Percentiles rank a stretch among this genome's conserved stretches.
These are phyloP conservation scores for Euplagia quadripunctaria DNA, from an alignment of 2,888 invertebrate species.

Conservation along the genomic window DNA sequence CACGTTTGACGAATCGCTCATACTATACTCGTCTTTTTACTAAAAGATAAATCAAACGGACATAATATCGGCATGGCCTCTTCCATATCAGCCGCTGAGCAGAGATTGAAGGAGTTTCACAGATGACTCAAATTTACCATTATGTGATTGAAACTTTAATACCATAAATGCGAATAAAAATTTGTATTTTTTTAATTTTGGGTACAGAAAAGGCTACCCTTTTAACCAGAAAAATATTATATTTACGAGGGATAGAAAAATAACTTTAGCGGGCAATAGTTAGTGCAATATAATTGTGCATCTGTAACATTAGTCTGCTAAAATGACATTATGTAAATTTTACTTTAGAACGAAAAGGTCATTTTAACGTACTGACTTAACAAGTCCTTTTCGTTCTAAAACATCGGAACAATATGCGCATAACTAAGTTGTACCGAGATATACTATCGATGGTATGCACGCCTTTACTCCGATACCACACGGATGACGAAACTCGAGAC, in stretches of 20 bases:
- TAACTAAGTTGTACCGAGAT: background rate
- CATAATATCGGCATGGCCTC: background rate
- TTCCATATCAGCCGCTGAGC: background rate
- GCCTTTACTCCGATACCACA: slow-evolving; percentile 16
- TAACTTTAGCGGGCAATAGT: background rate
- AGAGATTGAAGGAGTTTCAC: background rate
- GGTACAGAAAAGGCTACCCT: too few relatives aligned
- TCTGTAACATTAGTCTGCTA: background rate
- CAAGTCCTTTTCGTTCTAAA: background rate
- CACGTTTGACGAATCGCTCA: too few relatives aligned
- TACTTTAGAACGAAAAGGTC: too few relatives aligned
- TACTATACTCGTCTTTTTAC: background rate
- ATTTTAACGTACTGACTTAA: too few relatives aligned
- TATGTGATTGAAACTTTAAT: too few relatives aligned
- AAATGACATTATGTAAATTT: background rate
- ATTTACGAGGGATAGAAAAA: too few relatives aligned
- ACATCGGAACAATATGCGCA: background rate
- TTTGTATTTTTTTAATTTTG: too few relatives aligned
- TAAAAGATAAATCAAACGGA: background rate
- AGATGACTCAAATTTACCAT: too few relatives aligned
- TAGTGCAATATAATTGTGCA: background rate
- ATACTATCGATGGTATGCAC: slow-evolving; percentile 8
- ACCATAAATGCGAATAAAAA: too few relatives aligned
- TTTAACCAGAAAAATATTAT: too few relatives aligned
- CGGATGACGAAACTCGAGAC: slow-evolving; percentile 60